Percentiles rank a stretch among this genome's conserved stretches.
phyloP scores from a whole-genome alignment of 2,888 invertebrate species.

The Subacronicta megacephala region DNA sequence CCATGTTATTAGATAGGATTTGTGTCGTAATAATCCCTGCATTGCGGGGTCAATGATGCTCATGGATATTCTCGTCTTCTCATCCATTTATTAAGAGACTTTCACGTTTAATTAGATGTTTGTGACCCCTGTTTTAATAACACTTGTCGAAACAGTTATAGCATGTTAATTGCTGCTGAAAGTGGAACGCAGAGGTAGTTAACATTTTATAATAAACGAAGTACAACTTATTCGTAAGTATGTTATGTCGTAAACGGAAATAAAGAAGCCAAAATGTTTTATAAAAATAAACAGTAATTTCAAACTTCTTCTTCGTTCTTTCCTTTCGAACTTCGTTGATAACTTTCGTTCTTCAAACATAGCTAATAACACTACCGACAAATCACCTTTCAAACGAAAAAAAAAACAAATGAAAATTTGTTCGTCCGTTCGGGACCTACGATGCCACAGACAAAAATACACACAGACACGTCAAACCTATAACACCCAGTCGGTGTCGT shows the following conservation, averaged over 20 bases:
- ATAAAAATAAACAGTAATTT: no score
- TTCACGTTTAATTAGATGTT: conserved; percentile 37
- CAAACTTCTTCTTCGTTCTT: no score
- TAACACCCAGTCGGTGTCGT: no score
- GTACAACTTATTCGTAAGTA: not conserved
- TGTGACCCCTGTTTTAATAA: conserved; percentile 23
- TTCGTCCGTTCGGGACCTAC: no score
- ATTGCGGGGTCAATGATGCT: conserved; percentile 58
- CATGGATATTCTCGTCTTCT: conserved; percentile 17
- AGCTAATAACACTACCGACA: no score
- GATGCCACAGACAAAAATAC: no score
- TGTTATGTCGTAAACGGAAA: not conserved
- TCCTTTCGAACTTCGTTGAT: no score
- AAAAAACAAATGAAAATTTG: no score
- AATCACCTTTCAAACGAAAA: no score
- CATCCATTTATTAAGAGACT: conserved; percentile 20
- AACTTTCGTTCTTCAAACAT: no score
- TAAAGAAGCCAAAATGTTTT: no score
- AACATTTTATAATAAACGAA: conserved; percentile 8
- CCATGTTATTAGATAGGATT: conserved; percentile 63
- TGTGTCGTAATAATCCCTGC: conserved; percentile 54
- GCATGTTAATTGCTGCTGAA: conserved; percentile 17
- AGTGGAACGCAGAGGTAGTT: conserved; percentile 7
- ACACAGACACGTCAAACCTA: no score
- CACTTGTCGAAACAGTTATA: conserved; percentile 21